Percentiles rank a stretch among this genome's conserved stretches.
Evolutionary conservation across 1,140 invertebrate species (phyloP).

Genomic region (Ruditapes philippinarum): DNA sequence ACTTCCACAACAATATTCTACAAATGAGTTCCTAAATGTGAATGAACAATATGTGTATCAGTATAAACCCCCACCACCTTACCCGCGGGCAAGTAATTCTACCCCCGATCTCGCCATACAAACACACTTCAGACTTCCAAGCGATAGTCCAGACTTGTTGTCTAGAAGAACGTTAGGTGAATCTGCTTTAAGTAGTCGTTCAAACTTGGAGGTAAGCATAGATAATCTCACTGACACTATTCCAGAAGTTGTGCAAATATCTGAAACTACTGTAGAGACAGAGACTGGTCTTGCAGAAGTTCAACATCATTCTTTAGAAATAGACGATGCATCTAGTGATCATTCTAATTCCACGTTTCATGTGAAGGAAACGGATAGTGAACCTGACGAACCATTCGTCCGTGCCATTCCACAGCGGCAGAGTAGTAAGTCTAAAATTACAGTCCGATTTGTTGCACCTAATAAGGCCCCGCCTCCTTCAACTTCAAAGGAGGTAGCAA

Average conservation of each 20-base stretch:
- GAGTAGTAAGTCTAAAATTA: constrained; percentile 77
- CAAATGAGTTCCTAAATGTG: constrained; percentile 87
- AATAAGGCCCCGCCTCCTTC: constrained; percentile 82
- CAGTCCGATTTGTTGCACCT: constrained; percentile 80
- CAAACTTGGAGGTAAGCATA: constrained; percentile 77
- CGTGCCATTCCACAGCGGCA: constrained; percentile 67
- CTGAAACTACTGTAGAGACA: constrained; percentile 30
- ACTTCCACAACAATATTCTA: constrained; percentile 74
- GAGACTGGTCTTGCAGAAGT: constrained; percentile 43
- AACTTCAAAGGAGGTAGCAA: constrained; percentile 82
- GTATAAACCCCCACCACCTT: constrained; percentile 93
- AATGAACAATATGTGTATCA: constrained; percentile 87
- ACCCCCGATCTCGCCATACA: constrained; percentile 92
- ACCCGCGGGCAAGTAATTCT: constrained; percentile 92
- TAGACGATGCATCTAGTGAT: constrained; percentile 81
- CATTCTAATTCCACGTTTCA: constrained; percentile 83
- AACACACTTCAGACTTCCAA: constrained; percentile 64
- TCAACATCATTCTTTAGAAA: constrained; percentile 61
- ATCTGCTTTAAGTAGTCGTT: constrained; percentile 68
- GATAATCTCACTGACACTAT: constrained; percentile 76
- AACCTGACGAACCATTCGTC: constrained; percentile 59
- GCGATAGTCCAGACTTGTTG: constrained; percentile 91
- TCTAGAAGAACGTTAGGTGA: constrained; percentile 86
- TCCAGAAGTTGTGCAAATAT: constrained; percentile 54
- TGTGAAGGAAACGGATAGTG: constrained; percentile 79